Percentiles rank a stretch among this genome's conserved stretches.
These are phyloP conservation scores for Coelopa pilipes DNA, from an alignment of 2,888 invertebrate species.

Conservation along the genomic window DNA sequence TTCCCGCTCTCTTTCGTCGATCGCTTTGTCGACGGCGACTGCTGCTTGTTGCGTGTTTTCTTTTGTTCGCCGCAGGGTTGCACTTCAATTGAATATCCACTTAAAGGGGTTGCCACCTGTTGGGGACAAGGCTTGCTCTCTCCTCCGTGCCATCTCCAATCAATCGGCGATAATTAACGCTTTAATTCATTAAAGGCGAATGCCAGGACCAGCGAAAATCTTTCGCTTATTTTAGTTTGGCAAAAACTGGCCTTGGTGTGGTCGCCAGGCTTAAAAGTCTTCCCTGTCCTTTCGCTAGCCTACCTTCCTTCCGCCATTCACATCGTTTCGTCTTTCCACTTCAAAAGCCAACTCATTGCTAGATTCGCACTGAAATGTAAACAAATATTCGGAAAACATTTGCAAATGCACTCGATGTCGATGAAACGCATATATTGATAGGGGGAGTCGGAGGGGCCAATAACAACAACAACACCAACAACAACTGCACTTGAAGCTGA, in stretches of 20 bases:
- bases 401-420: slow-evolving; percentile 39
- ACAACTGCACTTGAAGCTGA: not conserved
- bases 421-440: slow-evolving; percentile 2
- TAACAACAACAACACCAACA: not conserved
- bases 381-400: slow-evolving; percentile 55
- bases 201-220: too few relatives aligned
- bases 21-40: not conserved
- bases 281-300: not conserved
- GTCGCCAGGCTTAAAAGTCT: too few relatives aligned
- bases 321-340: not conserved
- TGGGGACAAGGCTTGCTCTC: too few relatives aligned
- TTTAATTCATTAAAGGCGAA: too few relatives aligned
- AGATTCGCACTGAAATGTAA: slow-evolving; percentile 57
- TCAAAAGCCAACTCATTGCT: slow-evolving; percentile 48
- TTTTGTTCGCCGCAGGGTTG: slow-evolving; percentile 9
- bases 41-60: slow-evolving; percentile 21
- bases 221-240: too few relatives aligned
- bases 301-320: too few relatives aligned
- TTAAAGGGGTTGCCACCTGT: not conserved
- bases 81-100: not conserved
- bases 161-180: too few relatives aligned
- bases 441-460: not conserved
- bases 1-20: not conserved
- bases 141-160: too few relatives aligned
- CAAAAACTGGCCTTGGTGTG: too few relatives aligned